Conservation (phyloP, 2,797 vertebrate species). For the Neomorphus geoffroyi region DNA sequence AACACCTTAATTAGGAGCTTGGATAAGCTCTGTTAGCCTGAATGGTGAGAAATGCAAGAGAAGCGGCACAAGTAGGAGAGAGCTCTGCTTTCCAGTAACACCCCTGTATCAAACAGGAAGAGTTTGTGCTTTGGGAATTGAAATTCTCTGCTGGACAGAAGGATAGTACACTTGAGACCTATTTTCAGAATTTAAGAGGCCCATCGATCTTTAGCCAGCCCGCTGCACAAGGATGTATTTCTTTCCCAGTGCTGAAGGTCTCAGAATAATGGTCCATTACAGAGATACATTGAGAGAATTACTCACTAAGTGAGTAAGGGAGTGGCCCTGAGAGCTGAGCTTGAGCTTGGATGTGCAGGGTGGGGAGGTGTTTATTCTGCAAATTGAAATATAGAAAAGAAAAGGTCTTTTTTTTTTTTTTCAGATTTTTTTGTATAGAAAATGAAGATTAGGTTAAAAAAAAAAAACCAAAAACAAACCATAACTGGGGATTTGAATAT, state of each 20-base stretch:
- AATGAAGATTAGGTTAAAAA: neutral
- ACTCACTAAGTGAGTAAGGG: neutral
- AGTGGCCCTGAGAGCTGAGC: neutral
- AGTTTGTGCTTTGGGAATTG: neutral
- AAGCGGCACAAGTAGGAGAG: neutral
- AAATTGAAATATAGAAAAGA: neutral
- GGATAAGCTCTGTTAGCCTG: neutral
- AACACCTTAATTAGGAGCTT: neutral
- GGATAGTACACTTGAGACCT: neutral
- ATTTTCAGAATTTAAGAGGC: constrained; percentile 15
- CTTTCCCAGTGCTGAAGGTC: constrained; percentile 20
- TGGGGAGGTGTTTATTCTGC: neutral
- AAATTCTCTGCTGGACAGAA: neutral
- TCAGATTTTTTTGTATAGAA: neutral
- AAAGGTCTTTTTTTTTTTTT: neutral
- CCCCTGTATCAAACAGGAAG: neutral
- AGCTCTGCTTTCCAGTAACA: neutral
- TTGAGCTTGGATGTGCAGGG: rapidly evolving
- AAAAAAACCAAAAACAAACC: no score
- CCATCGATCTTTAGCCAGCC: neutral
- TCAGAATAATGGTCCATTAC: constrained; percentile 26
- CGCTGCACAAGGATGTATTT: neutral
- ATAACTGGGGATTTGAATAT: neutral
- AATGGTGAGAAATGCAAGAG: neutral
- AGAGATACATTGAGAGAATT: neutral